phyloP scores from a whole-genome alignment of 2,113 vertebrate genomes.

The Chloropsis cyanopogon region DNA sequence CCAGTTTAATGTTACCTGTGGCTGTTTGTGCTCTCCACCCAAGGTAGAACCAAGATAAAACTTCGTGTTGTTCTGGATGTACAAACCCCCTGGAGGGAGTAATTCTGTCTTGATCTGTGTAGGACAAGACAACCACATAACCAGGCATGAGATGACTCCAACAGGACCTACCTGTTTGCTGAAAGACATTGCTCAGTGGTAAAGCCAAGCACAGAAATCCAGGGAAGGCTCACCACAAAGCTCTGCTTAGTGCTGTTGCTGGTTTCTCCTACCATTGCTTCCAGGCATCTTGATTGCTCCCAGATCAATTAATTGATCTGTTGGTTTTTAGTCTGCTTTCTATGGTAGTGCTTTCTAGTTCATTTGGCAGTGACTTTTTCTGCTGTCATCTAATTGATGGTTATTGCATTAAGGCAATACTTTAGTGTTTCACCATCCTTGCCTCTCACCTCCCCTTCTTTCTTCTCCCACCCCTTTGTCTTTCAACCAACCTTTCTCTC shows the following conservation, averaged over 20 bases:
- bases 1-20: neutral
- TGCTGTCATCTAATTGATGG: neutral
- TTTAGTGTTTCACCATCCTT: neutral
- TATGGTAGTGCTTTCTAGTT: neutral
- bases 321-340: neutral
- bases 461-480: neutral
- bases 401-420: neutral
- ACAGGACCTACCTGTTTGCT: neutral
- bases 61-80: neutral
- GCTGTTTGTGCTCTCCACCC: neutral
- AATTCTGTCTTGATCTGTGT: neutral
- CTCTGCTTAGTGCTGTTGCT: neutral
- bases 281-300: neutral
- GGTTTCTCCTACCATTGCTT: neutral
- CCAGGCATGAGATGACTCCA: neutral
- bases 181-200: neutral
- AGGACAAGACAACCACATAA: neutral
- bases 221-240: neutral
- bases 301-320: neutral
- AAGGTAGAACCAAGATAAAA: neutral
- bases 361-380: neutral
- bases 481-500: neutral
- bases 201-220: neutral
- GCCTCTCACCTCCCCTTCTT: neutral
- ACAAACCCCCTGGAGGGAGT: neutral